Evolutionary conservation across 1,140 invertebrate genomes (phyloP), one percentile per base, ranked within the genome.

Genomic region (Coelopa frigida): DNA sequence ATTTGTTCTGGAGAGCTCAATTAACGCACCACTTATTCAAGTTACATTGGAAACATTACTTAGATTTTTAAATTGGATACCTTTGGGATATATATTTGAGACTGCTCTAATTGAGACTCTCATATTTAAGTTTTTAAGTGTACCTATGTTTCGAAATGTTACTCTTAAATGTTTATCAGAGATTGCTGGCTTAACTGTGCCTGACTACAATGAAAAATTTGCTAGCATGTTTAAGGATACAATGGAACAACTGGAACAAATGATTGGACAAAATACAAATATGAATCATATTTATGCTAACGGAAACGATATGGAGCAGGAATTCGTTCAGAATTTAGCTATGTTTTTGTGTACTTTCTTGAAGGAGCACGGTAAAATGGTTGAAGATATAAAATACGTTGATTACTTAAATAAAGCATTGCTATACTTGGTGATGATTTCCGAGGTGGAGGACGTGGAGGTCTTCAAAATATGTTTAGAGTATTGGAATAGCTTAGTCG

Each of bases 381-480:
- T 95, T 37, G 94, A 95, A 67, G 84, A 84, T 55, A 80, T 84
- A 54, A 78, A 81, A 42, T 72, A 83, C 29, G 81, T 81, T 38
- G 82, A 83, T 6, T 78, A 79, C 33, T 66, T 93, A 29, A 75
- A 85, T 49, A 86, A 87, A 78, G 89, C 91, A 3, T 73, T 99
- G 22, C 83, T 91, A 53, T 98, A 98, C 70, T 78, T 99, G 49
- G 85, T 98, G 14, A 75, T 96, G 46, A 98, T 99, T 59, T 98
- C 94, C 15, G 92, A 98, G 75, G 95, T 99, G 3, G 96, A 99
- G 51, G 97, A 99, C 64, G 91, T 96, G 1, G 97, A 99, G 77
- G 96, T 99, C 46, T 99, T 99, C 68, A 99, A 99, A 77, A 99
- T 99, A 51, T 99, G 96, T 70, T 72, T 99, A 17, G 97, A 99